Evolutionary conservation across 2,888 invertebrate genomes (phyloP).

Genomic region (Carcina quercana): DNA sequence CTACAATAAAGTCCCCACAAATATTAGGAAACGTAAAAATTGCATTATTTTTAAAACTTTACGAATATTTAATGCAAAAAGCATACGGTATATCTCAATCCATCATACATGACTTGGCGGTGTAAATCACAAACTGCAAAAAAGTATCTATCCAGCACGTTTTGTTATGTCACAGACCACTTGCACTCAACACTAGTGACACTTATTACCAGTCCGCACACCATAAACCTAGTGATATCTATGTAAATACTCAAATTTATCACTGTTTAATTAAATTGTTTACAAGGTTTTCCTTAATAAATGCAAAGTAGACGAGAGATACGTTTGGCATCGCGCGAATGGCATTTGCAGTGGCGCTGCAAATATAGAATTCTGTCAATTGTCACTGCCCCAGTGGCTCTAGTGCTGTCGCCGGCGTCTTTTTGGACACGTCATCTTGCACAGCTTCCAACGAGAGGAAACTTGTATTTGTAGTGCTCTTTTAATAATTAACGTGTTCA

Average conservation of each 20-base stretch:
- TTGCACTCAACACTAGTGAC: conserved; percentile 10
- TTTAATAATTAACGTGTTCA: too few relatives aligned
- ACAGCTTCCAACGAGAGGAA: too few relatives aligned
- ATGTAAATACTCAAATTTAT: not conserved
- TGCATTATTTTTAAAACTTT: too few relatives aligned
- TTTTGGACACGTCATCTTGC: conserved; percentile 12
- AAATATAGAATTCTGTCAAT: conserved; percentile 43
- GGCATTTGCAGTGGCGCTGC: conserved; percentile 36
- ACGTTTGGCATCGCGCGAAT: conserved; percentile 16
- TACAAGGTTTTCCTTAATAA: too few relatives aligned
- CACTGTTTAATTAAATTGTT: not conserved
- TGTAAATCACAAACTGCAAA: too few relatives aligned
- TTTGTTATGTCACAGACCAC: conserved; percentile 1
- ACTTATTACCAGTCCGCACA: not conserved
- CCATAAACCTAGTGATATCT: not conserved
- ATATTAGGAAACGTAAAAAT: too few relatives aligned
- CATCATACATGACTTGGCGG: conserved; percentile 31
- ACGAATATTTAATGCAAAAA: too few relatives aligned
- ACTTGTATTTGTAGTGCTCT: too few relatives aligned
- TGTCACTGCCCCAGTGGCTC: conserved; percentile 24
- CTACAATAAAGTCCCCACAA: too few relatives aligned
- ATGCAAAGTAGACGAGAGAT: too few relatives aligned
- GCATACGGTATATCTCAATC: conserved; percentile 28
- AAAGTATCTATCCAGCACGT: not conserved
- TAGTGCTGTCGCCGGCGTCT: conserved; percentile 10